phyloP scores from a whole-genome alignment of 2,113 vertebrate species.

The Thalassoma bifasciatum region DNA sequence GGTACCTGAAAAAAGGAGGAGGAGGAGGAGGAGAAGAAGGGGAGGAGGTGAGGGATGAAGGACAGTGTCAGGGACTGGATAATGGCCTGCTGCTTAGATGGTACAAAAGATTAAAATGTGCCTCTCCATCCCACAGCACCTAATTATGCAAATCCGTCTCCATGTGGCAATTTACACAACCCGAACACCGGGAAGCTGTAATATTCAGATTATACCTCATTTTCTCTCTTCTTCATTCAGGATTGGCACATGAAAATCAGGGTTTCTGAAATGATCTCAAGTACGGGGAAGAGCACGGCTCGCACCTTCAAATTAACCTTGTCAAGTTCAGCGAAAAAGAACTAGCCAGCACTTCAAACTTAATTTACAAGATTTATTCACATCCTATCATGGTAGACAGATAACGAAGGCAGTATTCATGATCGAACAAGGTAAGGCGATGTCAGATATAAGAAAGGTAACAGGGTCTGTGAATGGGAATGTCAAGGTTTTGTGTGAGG shows the following conservation, averaged over 20 bases:
- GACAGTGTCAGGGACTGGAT: conserved; percentile 55
- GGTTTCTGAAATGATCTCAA: conserved; percentile 69
- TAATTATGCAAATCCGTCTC: conserved; percentile 66
- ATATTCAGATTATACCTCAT: conserved; percentile 56
- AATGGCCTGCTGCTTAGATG: conserved; percentile 57
- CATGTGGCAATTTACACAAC: conserved; percentile 40
- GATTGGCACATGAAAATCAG: conserved; percentile 69
- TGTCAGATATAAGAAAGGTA: conserved; percentile 12
- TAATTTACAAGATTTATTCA: conserved; percentile 67
- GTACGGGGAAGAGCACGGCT: conserved; percentile 57
- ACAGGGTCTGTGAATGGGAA: neutral
- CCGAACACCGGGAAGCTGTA: conserved; percentile 13
- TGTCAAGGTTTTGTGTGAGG: neutral
- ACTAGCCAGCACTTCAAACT: conserved; percentile 57
- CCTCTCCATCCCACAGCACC: conserved; percentile 41
- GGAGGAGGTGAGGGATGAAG: conserved; percentile 29
- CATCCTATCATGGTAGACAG: conserved; percentile 18
- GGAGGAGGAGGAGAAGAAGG: conserved; percentile 22
- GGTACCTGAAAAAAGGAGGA: conserved; percentile 93
- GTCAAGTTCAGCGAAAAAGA: conserved; percentile 56
- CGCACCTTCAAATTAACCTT: conserved; percentile 75
- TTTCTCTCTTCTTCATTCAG: conserved; percentile 39
- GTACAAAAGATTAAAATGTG: conserved; percentile 64
- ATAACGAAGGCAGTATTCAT: conserved; percentile 45
- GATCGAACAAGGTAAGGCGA: conserved; percentile 37